A percentile compares a stretch with the other conserved stretches of the same genome.
Evolutionary conservation across 2,113 vertebrate species (phyloP).

Genomic region (Pygoscelis adeliae): DNA sequence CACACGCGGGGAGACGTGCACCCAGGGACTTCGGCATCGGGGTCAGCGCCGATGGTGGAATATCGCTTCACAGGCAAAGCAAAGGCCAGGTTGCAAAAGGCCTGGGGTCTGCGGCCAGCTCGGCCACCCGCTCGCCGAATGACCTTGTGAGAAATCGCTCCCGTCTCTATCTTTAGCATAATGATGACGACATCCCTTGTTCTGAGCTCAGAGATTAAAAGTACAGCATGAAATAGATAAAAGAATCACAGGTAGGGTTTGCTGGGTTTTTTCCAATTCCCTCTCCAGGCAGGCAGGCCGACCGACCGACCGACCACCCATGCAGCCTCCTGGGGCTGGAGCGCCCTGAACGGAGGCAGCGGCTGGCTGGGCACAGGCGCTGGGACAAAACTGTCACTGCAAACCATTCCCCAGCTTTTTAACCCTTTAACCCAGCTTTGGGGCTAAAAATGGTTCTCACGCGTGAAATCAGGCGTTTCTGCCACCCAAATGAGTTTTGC

Average conservation of each 20-base stretch:
- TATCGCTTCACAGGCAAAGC: background rate
- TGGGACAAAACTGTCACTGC: background rate
- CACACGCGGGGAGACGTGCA: rapidly evolving
- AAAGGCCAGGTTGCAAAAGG: background rate
- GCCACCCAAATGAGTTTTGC: rapidly evolving
- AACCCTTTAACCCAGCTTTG: background rate
- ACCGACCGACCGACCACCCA: background rate
- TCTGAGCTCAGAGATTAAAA: background rate
- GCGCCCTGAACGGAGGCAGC: background rate
- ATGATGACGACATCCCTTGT: background rate
- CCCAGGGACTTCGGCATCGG: rapidly evolving
- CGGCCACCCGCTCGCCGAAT: rapidly evolving
- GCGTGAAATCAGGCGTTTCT: background rate
- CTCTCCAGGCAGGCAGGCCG: background rate
- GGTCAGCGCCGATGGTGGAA: rapidly evolving
- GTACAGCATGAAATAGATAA: background rate
- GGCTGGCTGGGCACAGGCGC: background rate
- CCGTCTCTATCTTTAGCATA: background rate
- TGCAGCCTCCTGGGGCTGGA: background rate
- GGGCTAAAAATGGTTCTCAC: rapidly evolving
- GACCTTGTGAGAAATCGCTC: background rate
- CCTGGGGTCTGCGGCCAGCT: background rate
- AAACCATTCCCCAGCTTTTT: background rate
- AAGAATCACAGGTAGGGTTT: background rate
- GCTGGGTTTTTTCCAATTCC: background rate